Conservation (phyloP, 2,113 vertebrate species). For the Podarcis cretensis region DNA sequence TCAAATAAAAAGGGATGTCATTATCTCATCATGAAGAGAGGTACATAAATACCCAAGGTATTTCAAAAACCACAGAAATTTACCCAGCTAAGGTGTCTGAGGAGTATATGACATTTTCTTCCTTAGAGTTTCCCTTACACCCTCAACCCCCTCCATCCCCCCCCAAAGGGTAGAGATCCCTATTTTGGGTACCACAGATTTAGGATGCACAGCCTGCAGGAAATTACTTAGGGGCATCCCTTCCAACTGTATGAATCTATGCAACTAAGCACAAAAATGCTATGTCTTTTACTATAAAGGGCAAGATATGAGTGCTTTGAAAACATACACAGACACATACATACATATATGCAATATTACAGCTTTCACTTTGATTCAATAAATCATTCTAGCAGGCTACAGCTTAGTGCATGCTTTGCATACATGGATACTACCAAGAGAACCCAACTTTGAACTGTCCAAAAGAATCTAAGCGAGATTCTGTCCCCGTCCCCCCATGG, state of each 20-base stretch:
- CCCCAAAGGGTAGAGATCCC: not conserved
- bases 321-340: not conserved
- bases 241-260: not conserved
- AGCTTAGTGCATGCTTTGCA: not conserved
- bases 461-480: not conserved
- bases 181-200: not conserved
- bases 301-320: not conserved
- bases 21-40: not conserved
- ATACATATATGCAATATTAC: not conserved
- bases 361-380: not conserved
- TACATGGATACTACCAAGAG: not conserved
- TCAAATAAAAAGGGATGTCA: not conserved
- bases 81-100: not conserved
- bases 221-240: too few species aligned
- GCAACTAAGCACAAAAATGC: not conserved
- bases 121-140: not conserved
- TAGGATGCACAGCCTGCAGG: not conserved
- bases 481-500: not conserved
- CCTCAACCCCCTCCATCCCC: too few species aligned
- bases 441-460: not conserved
- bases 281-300: not conserved
- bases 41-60: not conserved
- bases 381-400: not conserved
- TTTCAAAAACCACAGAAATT: not conserved
- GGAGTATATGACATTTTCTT: not conserved